These are phyloP conservation scores for Resseliella maxima DNA, from an alignment of 2,888 invertebrate species.

Conservation along the genomic window DNA sequence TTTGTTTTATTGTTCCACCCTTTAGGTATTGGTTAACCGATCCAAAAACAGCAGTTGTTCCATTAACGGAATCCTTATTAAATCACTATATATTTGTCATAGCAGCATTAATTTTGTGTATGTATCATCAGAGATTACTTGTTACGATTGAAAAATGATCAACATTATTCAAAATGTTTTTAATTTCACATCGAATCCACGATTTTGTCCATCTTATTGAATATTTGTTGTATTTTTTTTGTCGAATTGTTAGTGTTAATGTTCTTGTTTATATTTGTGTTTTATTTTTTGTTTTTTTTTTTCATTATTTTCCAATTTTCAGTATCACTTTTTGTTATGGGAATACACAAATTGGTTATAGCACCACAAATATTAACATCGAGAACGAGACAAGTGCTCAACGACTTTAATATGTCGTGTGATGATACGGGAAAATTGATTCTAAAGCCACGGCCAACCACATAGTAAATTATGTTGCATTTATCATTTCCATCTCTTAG, in stretches of 20 bases:
- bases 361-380: conserved; percentile 96
- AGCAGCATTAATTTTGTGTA: conserved; percentile 85
- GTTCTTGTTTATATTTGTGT: not conserved
- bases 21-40: conserved; percentile 97
- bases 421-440: conserved; percentile 97
- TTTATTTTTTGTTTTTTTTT: not conserved
- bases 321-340: conserved; percentile 89
- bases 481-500: not conserved
- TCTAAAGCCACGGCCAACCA: conserved; percentile 84
- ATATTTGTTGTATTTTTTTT: too few species aligned
- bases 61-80: conserved; percentile 88
- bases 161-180: too few species aligned
- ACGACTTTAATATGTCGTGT: conserved; percentile 98
- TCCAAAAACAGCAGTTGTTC: conserved; percentile 90
- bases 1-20: too few species aligned
- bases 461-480: conserved; percentile 58
- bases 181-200: too few species aligned
- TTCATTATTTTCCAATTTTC: conserved; percentile 60
- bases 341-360: conserved; percentile 95
- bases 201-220: too few species aligned
- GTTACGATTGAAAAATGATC: too few species aligned
- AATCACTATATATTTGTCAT: conserved; percentile 96
- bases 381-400: conserved; percentile 87
- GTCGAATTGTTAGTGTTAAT: too few species aligned
- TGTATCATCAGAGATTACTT: conserved; percentile 62